Base-by-base conservation (phyloP, 1,140 invertebrate genomes). In the Drosophila pandora region DNA sequence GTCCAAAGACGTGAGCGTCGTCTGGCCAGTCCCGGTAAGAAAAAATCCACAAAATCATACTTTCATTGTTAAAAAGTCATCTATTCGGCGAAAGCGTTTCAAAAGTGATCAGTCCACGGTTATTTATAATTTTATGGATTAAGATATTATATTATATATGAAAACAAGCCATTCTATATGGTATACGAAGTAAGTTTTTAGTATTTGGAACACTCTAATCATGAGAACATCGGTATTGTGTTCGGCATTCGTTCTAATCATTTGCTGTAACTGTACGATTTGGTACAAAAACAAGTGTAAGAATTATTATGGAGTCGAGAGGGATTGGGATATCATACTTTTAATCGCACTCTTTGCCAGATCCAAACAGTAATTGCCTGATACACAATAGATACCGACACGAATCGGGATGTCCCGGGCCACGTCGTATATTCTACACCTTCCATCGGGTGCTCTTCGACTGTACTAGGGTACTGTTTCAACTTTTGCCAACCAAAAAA, bases 21-120 rank as follows among this genome's bases (percentile, higher is more conserved):
- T 50, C 79, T 91, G 69, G 79, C 74, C n/a, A 91, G 90, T 78
- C 90, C 90, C 41, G 90, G 90, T 91, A 91, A 91, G 90, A 63
- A 22, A 7, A 22, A 7, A 28, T 8, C 23, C 7, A 10, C 23
- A n/a, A 34, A 13, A 17, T 23, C 63, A 32, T 21, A n/a, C 2
- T 52, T 17, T 12, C 39, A 54, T 43, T 2, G 13, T 43, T 21
- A 17, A 13, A 13, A 21, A 43, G 7, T 43, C 6, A 5, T 2
- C 41, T 17, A 17, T 8, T 37, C n/a, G 1, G 8, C 4, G 7
- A 47, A 32, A 54, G 50, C 41, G 50, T 69, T 67, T 68, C 39
- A 67, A 67, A 41, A 39, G 1, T 0, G 13, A 43, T 43, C 41
- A 43, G 17, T 43, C 12, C 12, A n/a, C 13, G 4, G 12, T 41